Base-by-base conservation (phyloP, 1,140 invertebrate species). In the Paramacrobiotus metropolitanus region DNA sequence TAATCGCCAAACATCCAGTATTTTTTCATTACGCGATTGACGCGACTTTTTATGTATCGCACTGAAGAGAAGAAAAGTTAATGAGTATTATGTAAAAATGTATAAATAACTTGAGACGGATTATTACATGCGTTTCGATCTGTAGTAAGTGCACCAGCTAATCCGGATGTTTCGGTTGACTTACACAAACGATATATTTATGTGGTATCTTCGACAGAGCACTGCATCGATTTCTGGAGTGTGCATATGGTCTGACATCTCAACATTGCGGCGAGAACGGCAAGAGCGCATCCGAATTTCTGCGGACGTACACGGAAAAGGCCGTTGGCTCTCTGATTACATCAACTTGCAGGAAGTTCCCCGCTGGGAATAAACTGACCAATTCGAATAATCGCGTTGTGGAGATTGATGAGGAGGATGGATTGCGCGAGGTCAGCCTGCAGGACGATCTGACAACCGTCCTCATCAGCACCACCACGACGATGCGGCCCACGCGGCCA, bases 181-280 rank as follows among this genome's bases (percentile, higher is more conserved):
- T n/a, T n/a, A n/a, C n/a, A n/a, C n/a, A n/a, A n/a, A n/a, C n/a
- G n/a, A n/a, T n/a, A n/a, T n/a, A n/a, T n/a, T n/a, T n/a, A n/a
- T n/a, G n/a, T n/a, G n/a, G n/a, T n/a, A n/a, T n/a, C 34, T 40
- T n/a, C 9, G 15, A 55, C 48, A 55, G 48, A 4, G 48, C 48
- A 9, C 48, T 55, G 48, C 48, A 55, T 55, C 48, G 48, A 55
- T 55, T 55, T 28, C 48, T 55, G 15, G 48, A 55, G 24, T 55
- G 48, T 28, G 48, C 48, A 15, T 55, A 55, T 28, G 48, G 48
- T 9, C 0, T 55, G 24, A 55, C 48, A 9, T 55, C 48, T 4
- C 15, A 15, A 4, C 48, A 55, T 28, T 55, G 48, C 24, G 48
- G 48, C 15, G 48, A 15, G 15, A 55, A 55, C 15, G 48, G 48